A percentile compares a stretch with the other conserved stretches of the same genome.
These are phyloP conservation scores for Drosophila arawakana DNA, from an alignment of 1,140 invertebrate species.

Conservation along the genomic window DNA sequence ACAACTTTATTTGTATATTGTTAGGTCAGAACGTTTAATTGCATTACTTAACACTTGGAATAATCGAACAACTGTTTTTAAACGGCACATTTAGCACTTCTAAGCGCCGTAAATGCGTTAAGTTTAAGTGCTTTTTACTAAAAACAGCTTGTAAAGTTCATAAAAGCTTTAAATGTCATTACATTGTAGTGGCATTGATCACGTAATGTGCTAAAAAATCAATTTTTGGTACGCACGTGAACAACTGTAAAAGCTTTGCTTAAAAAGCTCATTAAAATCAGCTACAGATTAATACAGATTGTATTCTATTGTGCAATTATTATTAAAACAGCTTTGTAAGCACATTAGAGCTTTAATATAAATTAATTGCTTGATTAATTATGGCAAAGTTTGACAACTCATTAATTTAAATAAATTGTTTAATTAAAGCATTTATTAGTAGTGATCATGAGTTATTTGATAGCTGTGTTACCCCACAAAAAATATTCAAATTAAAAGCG, in stretches of 20 bases:
- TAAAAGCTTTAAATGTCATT: constrained; percentile 18
- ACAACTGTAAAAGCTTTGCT: constrained; percentile 4
- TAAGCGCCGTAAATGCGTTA: neutral
- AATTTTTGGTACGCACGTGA: neutral
- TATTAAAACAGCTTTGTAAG: constrained; percentile 7
- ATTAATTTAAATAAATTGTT: neutral
- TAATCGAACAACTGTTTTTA: constrained; percentile 34
- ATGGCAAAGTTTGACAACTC: neutral
- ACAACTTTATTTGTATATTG: neutral
- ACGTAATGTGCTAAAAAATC: neutral
- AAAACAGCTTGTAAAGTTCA: constrained; percentile 11
- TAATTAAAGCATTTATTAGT: neutral
- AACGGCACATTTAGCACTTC: neutral
- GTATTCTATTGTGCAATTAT: neutral
- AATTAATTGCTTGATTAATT: neutral
- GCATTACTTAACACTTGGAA: constrained; percentile 5
- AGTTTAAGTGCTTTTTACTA: neutral
- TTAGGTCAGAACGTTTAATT: constrained; percentile 3
- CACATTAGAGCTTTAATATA: neutral
- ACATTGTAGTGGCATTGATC: neutral
- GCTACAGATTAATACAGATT: neutral
- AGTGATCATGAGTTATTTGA: neutral
- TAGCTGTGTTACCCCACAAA: constrained; percentile 14
- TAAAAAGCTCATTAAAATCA: neutral
- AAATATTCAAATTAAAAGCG: constrained; percentile 41